phyloP scores from a whole-genome alignment of 2,797 vertebrate species.

The Avahi laniger region DNA sequence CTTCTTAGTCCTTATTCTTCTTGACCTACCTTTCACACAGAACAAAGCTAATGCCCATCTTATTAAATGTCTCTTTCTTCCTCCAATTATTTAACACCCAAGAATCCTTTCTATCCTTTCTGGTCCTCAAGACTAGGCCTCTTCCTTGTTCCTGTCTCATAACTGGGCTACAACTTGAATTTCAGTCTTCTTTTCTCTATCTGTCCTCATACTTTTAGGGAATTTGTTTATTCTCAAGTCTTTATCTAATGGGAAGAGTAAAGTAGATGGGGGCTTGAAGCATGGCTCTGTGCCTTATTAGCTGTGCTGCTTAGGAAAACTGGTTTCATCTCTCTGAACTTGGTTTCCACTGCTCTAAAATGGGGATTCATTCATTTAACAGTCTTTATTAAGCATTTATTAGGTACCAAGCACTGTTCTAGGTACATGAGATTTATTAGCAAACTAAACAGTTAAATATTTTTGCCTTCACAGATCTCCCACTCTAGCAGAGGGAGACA shows the following conservation, averaged over 20 bases:
- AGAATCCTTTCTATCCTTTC: background rate
- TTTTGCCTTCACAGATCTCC: background rate
- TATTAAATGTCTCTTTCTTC: background rate
- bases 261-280: background rate
- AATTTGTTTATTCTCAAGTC: background rate
- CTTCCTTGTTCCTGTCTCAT: background rate
- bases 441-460: slow-evolving; percentile 3
- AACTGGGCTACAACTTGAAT: background rate
- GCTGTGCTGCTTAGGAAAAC: background rate
- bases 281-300: background rate
- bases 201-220: background rate
- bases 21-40: background rate
- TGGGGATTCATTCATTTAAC: background rate
- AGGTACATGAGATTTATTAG: background rate
- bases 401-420: background rate
- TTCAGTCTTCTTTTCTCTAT: background rate
- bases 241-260: background rate
- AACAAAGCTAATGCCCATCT: background rate
- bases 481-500: background rate
- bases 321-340: background rate
- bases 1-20: background rate
- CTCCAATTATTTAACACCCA: background rate
- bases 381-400: background rate
- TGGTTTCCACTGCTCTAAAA: background rate
- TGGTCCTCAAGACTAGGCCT: background rate